phyloP scores from a whole-genome alignment of 2,888 invertebrate genomes.

The Chrysolina oricalcia region DNA sequence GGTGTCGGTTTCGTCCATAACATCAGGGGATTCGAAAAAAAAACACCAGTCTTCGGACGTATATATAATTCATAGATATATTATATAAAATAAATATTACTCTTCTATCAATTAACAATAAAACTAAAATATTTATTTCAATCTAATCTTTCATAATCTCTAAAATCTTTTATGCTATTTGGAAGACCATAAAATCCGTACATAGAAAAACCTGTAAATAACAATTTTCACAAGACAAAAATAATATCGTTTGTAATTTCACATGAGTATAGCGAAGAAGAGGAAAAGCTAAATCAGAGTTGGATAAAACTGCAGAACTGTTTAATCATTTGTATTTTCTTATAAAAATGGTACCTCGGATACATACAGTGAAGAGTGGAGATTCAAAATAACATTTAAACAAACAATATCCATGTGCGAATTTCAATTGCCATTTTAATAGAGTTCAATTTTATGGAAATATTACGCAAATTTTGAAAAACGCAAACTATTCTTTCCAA shows the following conservation, averaged over 20 bases:
- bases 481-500: too few species aligned
- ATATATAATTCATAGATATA: slow-evolving; percentile 16
- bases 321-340: background rate
- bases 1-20: background rate
- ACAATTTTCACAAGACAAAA: slow-evolving; percentile 52
- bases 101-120: slow-evolving; percentile 28
- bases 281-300: background rate
- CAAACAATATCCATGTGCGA: background rate
- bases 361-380: background rate
- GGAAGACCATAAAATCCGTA: slow-evolving; percentile 83
- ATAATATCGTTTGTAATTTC: slow-evolving; percentile 41
- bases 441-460: too few species aligned
- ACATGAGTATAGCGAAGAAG: slow-evolving; percentile 30
- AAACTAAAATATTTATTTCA: slow-evolving; percentile 51
- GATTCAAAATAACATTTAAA: slow-evolving; percentile 4
- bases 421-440: too few species aligned
- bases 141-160: slow-evolving; percentile 68
- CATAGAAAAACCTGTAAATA: slow-evolving; percentile 78
- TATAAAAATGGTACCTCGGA: background rate
- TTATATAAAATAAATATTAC: slow-evolving; percentile 36
- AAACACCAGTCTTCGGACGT: background rate
- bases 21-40: background rate
- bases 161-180: slow-evolving; percentile 67
- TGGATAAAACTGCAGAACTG: slow-evolving; percentile 20
- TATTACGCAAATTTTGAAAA: too few species aligned